phyloP scores from a whole-genome alignment of 1,140 invertebrate genomes.

The Drosophila mojavensis region DNA sequence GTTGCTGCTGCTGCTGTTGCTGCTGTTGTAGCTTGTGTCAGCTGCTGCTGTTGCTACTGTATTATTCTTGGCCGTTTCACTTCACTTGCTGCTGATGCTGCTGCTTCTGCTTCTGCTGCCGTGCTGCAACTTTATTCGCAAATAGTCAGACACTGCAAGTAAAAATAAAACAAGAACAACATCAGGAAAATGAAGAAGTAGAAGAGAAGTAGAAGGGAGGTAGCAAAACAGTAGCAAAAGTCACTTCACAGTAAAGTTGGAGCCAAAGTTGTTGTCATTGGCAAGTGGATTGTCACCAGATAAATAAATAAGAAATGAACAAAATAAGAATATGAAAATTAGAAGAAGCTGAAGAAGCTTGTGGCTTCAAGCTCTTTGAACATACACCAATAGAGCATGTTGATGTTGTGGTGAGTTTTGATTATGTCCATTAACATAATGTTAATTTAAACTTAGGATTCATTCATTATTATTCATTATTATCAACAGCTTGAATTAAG shows the following conservation, averaged over 20 bases:
- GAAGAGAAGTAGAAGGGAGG: not conserved
- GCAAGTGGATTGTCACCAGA: constrained; percentile 18
- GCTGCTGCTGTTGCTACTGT: constrained; percentile 4
- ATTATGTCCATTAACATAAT: no score
- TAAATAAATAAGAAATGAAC: not conserved
- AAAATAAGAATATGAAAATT: not conserved
- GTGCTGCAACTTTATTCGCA: constrained; percentile 43
- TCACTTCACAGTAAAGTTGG: constrained; percentile 56
- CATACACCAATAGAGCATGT: no score
- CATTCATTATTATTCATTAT: no score
- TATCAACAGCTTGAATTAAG: no score
- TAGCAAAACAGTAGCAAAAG: constrained; percentile 41
- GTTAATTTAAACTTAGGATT: no score
- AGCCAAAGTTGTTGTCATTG: constrained; percentile 17
- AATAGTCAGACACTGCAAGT: constrained; percentile 56
- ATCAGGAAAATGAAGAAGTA: not conserved
- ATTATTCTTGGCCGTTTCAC: constrained; percentile 34
- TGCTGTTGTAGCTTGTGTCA: constrained; percentile 8
- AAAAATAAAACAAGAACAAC: constrained; percentile 36
- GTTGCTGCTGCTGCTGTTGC: not conserved
- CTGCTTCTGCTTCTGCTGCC: no score
- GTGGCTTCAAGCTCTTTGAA: no score
- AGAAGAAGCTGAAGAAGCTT: not conserved
- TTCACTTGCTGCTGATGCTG: constrained; percentile 24
- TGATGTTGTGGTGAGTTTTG: no score